These are phyloP conservation scores for Eupeodes corollae DNA, from an alignment of 1,140 invertebrate genomes.

Conservation along the genomic window DNA sequence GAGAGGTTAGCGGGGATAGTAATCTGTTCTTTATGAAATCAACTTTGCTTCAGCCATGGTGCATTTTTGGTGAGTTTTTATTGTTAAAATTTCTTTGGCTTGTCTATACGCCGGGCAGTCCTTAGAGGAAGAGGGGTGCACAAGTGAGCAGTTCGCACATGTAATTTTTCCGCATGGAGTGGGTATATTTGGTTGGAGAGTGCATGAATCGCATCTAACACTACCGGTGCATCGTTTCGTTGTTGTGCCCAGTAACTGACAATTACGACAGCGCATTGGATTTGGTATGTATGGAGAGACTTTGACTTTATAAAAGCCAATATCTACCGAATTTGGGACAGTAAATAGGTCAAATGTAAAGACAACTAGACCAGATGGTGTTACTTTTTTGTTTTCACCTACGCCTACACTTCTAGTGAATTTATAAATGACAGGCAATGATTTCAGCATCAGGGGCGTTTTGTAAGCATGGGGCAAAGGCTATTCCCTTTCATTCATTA, in stretches of 20 bases:
- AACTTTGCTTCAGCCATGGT: not conserved
- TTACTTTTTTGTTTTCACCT: no score
- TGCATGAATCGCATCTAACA: no score
- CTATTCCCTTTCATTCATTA: not conserved
- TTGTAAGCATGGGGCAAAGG: not conserved
- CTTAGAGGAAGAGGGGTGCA: not conserved
- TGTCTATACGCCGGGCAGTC: no score
- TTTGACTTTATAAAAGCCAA: no score
- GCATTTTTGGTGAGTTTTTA: not conserved
- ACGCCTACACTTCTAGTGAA: not conserved
- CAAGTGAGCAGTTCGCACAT: not conserved
- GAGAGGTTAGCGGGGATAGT: not conserved
- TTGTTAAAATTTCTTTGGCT: not conserved
- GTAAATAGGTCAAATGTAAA: not conserved
- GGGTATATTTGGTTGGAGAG: no score
- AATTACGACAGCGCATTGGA: no score
- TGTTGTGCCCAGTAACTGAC: no score
- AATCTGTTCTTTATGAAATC: not conserved
- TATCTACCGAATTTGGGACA: no score
- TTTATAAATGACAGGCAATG: not conserved
- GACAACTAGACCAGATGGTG: no score
- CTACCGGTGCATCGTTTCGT: no score
- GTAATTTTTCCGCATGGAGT: no score
- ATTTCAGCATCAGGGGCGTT: conserved; percentile 1
- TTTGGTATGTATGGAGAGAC: no score